Conservation (phyloP, 2,888 invertebrate species). For the Drosophila koepferae region DNA sequence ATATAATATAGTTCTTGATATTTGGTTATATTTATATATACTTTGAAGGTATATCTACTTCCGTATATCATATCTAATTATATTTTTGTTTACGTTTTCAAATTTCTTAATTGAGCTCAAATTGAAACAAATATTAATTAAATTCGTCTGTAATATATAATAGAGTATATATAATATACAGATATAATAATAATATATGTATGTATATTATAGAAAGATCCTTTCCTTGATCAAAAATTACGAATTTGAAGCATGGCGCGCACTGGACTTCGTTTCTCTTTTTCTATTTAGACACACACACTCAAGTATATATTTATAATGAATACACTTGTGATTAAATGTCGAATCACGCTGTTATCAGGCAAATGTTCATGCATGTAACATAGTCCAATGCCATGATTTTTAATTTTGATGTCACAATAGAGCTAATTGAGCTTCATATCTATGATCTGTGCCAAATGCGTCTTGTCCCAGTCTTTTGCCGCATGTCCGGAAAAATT, state of each 20-base stretch:
- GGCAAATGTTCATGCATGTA: conserved; percentile 22
- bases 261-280: not conserved
- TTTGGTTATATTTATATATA: not conserved
- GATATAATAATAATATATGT: not conserved
- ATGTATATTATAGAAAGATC: not conserved
- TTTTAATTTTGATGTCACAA: conserved; percentile 18
- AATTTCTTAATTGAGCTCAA: not conserved
- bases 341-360: conserved; percentile 46
- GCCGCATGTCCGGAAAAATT: conserved; percentile 19
- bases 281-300: not conserved
- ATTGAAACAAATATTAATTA: not conserved
- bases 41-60: not conserved
- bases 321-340: not conserved
- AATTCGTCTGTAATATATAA: not conserved
- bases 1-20: not conserved
- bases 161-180: not conserved
- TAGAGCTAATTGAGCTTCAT: conserved; percentile 20
- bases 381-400: conserved; percentile 48
- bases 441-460: conserved; percentile 28
- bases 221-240: no score
- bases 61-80: not conserved
- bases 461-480: conserved; percentile 9
- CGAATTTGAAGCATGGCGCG: not conserved
- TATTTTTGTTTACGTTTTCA: not conserved
- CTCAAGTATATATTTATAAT: conserved; percentile 1